phyloP scores from a whole-genome alignment of 2,888 invertebrate species.

The Hyposoter dolosus region DNA sequence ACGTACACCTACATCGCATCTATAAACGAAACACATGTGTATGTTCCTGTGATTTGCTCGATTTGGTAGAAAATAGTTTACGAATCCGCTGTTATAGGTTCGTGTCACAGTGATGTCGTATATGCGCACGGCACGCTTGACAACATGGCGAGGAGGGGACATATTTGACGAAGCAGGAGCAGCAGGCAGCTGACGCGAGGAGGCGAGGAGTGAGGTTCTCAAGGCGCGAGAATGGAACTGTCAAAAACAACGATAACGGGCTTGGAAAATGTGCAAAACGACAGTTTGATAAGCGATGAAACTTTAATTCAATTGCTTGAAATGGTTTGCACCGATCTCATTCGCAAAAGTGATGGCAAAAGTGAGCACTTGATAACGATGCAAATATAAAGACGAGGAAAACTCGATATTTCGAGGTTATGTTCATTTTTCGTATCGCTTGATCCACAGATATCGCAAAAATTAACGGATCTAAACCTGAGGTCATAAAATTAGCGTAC shows the following conservation, averaged over 20 bases:
- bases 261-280: constrained; percentile 72
- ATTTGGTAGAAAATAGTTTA: background rate
- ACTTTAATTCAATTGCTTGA: constrained; percentile 76
- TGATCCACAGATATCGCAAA: constrained; percentile 73
- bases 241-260: constrained; percentile 73
- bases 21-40: background rate
- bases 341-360: constrained; percentile 73
- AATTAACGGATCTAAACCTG: constrained; percentile 76
- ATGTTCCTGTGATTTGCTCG: no score
- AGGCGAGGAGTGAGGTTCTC: background rate
- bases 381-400: background rate
- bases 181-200: constrained; percentile 46
- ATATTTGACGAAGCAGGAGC: background rate
- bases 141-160: background rate
- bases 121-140: background rate
- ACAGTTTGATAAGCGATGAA: constrained; percentile 75
- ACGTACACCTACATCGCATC: background rate
- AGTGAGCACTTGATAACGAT: constrained; percentile 70
- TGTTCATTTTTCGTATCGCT: constrained; percentile 54
- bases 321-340: constrained; percentile 70
- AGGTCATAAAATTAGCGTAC: constrained; percentile 77
- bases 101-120: background rate
- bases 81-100: background rate
- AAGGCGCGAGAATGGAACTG: constrained; percentile 75
- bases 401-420: constrained; percentile 56